Evolutionary conservation across 1,140 invertebrate genomes (phyloP).

Genomic region (Lerema accius): DNA sequence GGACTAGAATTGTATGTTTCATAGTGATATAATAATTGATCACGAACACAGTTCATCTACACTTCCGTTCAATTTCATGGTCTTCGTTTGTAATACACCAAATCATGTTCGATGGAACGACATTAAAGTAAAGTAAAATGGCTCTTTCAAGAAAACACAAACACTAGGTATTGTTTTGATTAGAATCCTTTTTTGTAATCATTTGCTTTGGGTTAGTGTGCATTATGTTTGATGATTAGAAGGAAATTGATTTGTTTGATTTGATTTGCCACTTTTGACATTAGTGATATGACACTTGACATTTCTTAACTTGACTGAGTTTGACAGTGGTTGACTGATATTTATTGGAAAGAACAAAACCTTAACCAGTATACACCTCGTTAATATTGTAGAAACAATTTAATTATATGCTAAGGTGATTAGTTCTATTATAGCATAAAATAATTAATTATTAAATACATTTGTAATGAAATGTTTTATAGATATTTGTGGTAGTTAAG

Average conservation of each 20-base stretch:
- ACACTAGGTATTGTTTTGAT: not conserved
- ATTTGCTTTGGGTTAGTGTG: not conserved
- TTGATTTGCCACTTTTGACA: not conserved
- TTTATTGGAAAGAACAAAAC: too few species aligned
- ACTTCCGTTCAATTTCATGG: not conserved
- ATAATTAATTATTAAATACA: too few species aligned
- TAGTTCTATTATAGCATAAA: too few species aligned
- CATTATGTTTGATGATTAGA: not conserved
- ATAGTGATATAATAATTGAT: slow-evolving; percentile 43
- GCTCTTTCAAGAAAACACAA: slow-evolving; percentile 8
- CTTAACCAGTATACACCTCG: too few species aligned
- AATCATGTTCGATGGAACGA: not conserved
- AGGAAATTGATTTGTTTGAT: not conserved
- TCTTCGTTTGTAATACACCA: not conserved
- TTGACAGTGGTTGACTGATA: too few species aligned
- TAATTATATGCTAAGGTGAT: too few species aligned
- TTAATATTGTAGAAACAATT: too few species aligned
- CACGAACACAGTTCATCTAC: slow-evolving; percentile 22
- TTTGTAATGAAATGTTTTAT: too few species aligned
- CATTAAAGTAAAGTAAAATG: not conserved
- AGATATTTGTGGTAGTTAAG: too few species aligned
- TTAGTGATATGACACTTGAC: not conserved
- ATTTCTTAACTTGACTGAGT: too few species aligned
- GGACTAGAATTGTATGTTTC: slow-evolving; percentile 51
- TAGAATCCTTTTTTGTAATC: not conserved